Conservation (phyloP, 2,797 vertebrate species). For the Prunella strophiata region DNA sequence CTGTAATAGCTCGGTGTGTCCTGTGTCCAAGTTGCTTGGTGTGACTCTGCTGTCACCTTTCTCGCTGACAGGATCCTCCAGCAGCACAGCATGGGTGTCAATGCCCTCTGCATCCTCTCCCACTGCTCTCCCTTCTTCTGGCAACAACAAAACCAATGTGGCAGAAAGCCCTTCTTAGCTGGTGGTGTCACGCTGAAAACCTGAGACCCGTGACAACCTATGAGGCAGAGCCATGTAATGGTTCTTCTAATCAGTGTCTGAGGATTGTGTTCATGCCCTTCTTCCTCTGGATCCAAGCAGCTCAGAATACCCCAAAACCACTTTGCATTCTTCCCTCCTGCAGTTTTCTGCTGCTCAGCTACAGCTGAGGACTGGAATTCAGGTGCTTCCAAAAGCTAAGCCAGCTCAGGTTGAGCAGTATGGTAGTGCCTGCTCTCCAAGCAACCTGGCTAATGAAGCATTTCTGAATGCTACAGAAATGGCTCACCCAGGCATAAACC, state of each 20-base stretch:
- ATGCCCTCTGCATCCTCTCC: background rate
- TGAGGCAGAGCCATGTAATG: rapidly evolving
- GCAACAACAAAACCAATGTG: background rate
- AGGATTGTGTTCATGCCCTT: background rate
- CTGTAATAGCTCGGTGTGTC: background rate
- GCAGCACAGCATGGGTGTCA: background rate
- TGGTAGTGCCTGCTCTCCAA: background rate
- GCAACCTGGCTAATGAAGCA: background rate
- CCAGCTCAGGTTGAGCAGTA: background rate
- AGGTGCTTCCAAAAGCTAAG: background rate
- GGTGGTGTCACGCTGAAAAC: background rate
- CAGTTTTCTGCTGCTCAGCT: background rate
- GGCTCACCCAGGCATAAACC: background rate
- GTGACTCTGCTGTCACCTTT: background rate
- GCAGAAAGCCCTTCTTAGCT: background rate
- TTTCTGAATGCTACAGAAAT: background rate
- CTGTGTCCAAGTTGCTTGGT: background rate
- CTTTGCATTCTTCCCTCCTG: background rate
- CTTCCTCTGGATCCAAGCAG: background rate
- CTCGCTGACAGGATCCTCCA: background rate
- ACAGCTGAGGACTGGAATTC: background rate
- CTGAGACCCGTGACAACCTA: background rate
- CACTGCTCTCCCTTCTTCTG: background rate
- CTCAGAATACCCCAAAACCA: background rate
- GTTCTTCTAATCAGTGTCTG: background rate